A percentile compares a stretch with the other conserved stretches of the same genome.
phyloP scores from a whole-genome alignment of 2,888 invertebrate genomes.

The Drosophila nr. perissopoda region DNA sequence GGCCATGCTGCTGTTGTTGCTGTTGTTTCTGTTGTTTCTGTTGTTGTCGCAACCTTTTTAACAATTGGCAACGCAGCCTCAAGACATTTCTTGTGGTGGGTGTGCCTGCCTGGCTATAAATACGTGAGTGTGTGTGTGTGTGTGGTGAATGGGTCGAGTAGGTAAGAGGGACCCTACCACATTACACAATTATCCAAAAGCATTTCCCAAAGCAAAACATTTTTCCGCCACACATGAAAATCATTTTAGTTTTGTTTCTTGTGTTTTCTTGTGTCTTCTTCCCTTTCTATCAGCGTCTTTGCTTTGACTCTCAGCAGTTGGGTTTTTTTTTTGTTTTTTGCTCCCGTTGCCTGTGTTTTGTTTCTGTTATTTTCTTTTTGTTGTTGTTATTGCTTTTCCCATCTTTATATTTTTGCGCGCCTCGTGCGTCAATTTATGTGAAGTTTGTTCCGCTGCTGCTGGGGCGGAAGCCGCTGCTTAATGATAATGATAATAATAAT shows the following conservation, averaged over 20 bases:
- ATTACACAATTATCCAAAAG: conserved; percentile 70
- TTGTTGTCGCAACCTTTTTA: conserved; percentile 16
- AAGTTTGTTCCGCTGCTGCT: conserved; percentile 29
- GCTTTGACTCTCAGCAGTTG: conserved; percentile 10
- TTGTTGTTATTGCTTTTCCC: conserved; percentile 46
- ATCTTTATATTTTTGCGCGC: conserved; percentile 59
- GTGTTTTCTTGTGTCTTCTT: conserved; percentile 13
- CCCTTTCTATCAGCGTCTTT: conserved; percentile 7
- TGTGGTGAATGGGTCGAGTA: neutral
- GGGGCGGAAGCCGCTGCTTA: conserved; percentile 65
- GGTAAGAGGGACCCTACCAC: conserved; percentile 19
- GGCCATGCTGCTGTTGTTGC: conserved; percentile 15
- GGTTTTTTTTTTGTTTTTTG: conserved; percentile 17
- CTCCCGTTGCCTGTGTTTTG: conserved; percentile 45
- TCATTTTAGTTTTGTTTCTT: conserved; percentile 55
- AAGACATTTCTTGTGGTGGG: conserved; percentile 17
- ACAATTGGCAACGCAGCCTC: conserved; percentile 41
- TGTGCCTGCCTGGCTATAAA: neutral
- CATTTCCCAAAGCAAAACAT: conserved; percentile 51
- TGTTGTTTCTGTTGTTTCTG: conserved; percentile 30
- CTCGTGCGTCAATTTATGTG: conserved; percentile 70
- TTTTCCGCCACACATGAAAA: conserved; percentile 65
- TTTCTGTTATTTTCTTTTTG: conserved; percentile 32
- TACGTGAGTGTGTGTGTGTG: neutral
- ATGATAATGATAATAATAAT: conserved; percentile 58